These are phyloP conservation scores for Pseudococcus jackbeardsleyi DNA, from an alignment of 2,888 invertebrate species.

Conservation along the genomic window DNA sequence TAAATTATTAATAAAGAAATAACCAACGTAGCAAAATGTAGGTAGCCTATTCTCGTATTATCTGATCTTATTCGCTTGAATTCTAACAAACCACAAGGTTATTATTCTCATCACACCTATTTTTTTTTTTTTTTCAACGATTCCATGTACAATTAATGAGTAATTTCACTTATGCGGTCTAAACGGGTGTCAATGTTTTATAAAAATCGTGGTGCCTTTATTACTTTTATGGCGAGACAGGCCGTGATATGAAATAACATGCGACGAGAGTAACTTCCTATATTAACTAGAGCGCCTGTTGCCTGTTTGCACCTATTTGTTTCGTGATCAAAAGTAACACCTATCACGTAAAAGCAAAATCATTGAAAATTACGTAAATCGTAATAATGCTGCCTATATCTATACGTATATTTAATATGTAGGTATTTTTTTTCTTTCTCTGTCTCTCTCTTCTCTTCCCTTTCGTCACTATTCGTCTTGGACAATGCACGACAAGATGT, in stretches of 20 bases:
- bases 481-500: neutral
- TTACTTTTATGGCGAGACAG: neutral
- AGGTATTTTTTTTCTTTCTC: neutral
- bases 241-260: neutral
- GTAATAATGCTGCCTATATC: neutral
- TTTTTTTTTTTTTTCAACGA: neutral
- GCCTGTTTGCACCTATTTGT: neutral
- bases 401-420: neutral
- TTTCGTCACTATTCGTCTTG: neutral
- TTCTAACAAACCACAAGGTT: neutral
- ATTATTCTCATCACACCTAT: neutral
- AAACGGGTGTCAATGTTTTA: neutral
- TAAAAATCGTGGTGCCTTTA: neutral
- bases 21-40: neutral
- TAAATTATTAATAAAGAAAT: no score
- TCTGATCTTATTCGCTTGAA: neutral
- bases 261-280: conserved; percentile 9
- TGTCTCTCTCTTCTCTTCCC: neutral
- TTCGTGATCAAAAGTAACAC: conserved; percentile 1
- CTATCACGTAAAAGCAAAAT: conserved; percentile 34
- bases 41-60: neutral
- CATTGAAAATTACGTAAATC: conserved; percentile 39
- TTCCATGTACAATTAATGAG: neutral
- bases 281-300: conserved; percentile 21
- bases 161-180: neutral